A percentile compares a stretch with the other conserved stretches of the same genome.
These are phyloP conservation scores for Plemyria rubiginata DNA, from an alignment of 2,888 invertebrate genomes.

Conservation along the genomic window DNA sequence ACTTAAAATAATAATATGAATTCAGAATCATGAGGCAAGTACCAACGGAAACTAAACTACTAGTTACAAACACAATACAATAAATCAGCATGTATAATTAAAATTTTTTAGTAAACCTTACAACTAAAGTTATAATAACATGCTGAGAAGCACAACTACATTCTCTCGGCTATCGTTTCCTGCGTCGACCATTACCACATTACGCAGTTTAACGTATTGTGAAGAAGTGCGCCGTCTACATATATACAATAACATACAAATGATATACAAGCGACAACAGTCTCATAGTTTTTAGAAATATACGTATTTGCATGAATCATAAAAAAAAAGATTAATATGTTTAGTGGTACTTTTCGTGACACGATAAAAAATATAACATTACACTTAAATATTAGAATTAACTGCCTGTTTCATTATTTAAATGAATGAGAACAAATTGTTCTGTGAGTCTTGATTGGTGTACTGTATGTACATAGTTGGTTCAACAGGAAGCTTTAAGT, in stretches of 20 bases:
- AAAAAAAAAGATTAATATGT: no score
- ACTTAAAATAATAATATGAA: no score
- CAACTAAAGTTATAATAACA: neutral
- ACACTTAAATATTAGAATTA: no score
- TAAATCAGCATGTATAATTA: neutral
- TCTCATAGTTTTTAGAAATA: no score
- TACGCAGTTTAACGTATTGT: neutral
- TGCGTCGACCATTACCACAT: neutral
- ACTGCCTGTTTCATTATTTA: neutral
- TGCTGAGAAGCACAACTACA: neutral
- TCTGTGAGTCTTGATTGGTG: neutral
- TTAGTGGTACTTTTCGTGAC: no score
- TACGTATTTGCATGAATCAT: no score
- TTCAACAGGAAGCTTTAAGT: neutral
- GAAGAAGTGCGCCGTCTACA: neutral
- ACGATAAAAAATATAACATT: no score
- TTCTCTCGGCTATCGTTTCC: slow-evolving; percentile 13
- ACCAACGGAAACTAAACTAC: neutral
- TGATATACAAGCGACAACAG: no score
- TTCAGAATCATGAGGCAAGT: no score
- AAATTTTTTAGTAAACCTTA: neutral
- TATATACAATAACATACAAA: no score
- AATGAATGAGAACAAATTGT: neutral
- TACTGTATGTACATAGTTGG: neutral
- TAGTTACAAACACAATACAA: neutral